Percentiles rank a stretch among this genome's conserved stretches.
Conservation (phyloP, 2,888 invertebrate species). For the Crepidodera aurea region DNA sequence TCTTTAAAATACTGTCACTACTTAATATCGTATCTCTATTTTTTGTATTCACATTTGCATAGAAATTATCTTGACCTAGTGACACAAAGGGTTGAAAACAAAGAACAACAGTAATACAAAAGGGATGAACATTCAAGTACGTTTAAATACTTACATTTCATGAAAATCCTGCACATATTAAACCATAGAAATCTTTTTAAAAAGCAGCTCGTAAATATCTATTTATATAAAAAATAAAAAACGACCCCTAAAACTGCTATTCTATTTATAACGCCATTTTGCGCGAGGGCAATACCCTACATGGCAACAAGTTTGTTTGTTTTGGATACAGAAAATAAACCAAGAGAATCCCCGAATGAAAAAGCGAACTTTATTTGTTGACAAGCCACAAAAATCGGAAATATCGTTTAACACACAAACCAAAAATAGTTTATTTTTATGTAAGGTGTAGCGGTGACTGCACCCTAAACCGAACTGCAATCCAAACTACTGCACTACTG, state of each 20-base stretch:
- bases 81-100: neutral
- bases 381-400: neutral
- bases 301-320: slow-evolving; percentile 29
- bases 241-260: neutral
- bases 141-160: slow-evolving; percentile 11
- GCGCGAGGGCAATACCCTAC: slow-evolving; percentile 25
- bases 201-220: too few relatives aligned
- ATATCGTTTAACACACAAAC: neutral
- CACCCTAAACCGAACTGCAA: neutral
- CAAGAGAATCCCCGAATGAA: neutral
- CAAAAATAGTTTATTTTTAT: too few relatives aligned
- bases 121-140: neutral
- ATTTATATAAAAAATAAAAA: neutral
- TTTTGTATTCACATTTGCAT: too few relatives aligned
- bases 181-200: neutral
- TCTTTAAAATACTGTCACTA: too few relatives aligned
- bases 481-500: neutral
- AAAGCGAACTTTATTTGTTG: neutral
- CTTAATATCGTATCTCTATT: too few relatives aligned
- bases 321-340: slow-evolving; percentile 15
- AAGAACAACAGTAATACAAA: neutral
- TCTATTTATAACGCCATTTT: slow-evolving; percentile 25
- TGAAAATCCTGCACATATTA: neutral
- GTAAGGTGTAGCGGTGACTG: neutral
- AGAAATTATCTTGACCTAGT: neutral